Base-by-base conservation (phyloP, 2,797 vertebrate genomes). In the Glossophaga mutica region DNA sequence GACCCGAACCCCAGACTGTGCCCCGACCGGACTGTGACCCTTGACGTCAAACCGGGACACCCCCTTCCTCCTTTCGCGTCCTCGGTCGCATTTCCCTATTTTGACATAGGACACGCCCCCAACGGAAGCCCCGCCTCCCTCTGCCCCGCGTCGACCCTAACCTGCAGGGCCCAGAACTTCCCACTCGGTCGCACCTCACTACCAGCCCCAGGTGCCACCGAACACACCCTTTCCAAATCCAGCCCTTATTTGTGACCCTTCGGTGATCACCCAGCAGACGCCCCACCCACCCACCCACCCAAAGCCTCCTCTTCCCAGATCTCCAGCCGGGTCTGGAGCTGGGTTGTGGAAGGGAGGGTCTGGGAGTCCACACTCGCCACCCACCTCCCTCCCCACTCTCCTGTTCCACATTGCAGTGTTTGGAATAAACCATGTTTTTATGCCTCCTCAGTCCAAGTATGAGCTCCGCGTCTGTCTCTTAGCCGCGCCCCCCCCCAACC, bases 361-460 rank as follows among this genome's bases (percentile, higher is more conserved):
- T 93, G 84, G 84, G 95, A 86, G 88, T 92, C 78, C 74, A 86
- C 85, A 91, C 91, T 79, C 92, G 52, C 76, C 65, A 59, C 86
- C 46, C 11, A 68, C 29, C 83, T 86, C 42, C 48, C 42, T 77
- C 39, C 37, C 90, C 83, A 55, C 91, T 34, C 55, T 74, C 70
- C 91, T 71, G 57, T 94, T 68, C 94, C 74, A 87, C 83, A 83
- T 91, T 62, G 91, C 96, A 97, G 97, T 97, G 97, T 97, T 98
- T 98, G 97, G 97, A 98, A 98, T 98, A 98, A 98, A 98, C 87
- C 97, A 97, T 94, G 96, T 98, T 98, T 98, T 97, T 98, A 98
- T 76, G 96, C 95, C 97, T 97, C 96, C 96, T 98, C 95, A 34
- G 68, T 82, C 74, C 87, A 39, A 55, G 86, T 84, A 83, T 96